phyloP scores from a whole-genome alignment of 2,113 vertebrate genomes.

The Macrotis lagotis region DNA sequence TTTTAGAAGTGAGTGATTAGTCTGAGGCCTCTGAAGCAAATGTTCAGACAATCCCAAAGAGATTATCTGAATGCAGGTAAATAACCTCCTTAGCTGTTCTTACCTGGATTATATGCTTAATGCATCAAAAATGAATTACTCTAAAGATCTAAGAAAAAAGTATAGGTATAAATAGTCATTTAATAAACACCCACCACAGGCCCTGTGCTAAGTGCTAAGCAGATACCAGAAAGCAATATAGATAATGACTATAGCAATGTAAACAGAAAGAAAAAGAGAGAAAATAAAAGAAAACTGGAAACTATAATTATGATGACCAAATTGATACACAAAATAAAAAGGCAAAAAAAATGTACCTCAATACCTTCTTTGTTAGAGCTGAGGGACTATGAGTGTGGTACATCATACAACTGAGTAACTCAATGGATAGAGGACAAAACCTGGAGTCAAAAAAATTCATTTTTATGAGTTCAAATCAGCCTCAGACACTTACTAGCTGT shows the following conservation, averaged over 20 bases:
- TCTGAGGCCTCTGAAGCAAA: background rate
- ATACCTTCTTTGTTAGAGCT: background rate
- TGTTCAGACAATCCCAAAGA: background rate
- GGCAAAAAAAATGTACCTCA: background rate
- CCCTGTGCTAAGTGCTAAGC: background rate
- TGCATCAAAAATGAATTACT: background rate
- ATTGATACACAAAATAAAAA: background rate
- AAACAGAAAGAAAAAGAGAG: background rate
- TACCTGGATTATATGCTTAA: background rate
- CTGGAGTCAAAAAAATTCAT: background rate
- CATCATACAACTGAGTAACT: background rate
- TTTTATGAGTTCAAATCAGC: too few species aligned
- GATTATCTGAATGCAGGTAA: slow-evolving; percentile 7
- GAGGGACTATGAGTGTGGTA: background rate
- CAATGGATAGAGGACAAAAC: background rate
- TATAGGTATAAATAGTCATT: background rate
- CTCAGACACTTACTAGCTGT: background rate
- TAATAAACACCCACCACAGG: background rate
- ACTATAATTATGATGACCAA: background rate
- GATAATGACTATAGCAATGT: background rate
- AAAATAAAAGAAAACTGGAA: background rate
- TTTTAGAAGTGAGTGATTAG: slow-evolving; percentile 3
- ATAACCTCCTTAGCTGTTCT: background rate
- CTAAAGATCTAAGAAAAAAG: background rate
- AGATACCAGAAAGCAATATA: background rate